Evolutionary conservation across 2,888 invertebrate species (phyloP).

Genomic region (Panzeria rudis): DNA sequence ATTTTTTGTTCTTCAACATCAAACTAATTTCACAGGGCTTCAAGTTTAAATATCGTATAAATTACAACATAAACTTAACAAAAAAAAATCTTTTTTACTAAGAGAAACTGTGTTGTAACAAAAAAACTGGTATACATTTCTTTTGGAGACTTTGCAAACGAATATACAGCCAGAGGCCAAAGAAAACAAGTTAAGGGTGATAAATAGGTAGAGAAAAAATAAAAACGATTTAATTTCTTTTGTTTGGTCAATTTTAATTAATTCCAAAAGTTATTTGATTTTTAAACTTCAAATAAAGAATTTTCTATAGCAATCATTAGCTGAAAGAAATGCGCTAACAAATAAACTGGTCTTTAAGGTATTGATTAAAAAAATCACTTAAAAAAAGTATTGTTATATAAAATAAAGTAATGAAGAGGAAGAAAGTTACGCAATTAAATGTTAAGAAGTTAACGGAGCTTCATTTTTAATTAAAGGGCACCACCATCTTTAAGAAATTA

Average conservation of each 20-base stretch:
- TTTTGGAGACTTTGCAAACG: not conserved
- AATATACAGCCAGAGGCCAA: constrained; percentile 1
- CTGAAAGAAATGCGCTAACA: not conserved
- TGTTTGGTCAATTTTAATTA: constrained; percentile 62
- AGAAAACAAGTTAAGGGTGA: not conserved
- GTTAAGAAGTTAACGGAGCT: constrained; percentile 41
- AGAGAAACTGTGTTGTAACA: not conserved
- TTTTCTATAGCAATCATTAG: constrained; percentile 12
- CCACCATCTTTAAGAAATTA: too few species aligned
- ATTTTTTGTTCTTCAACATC: not conserved
- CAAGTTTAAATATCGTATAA: constrained; percentile 29
- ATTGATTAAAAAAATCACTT: not conserved
- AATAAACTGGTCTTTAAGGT: not conserved
- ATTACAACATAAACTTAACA: constrained; percentile 19
- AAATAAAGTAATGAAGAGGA: not conserved
- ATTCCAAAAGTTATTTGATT: constrained; percentile 58
- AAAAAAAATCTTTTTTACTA: constrained; percentile 3
- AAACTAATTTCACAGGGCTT: constrained; percentile 26
- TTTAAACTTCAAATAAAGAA: constrained; percentile 45
- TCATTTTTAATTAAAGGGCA: constrained; percentile 9
- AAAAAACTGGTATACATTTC: not conserved
- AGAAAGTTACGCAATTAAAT: not conserved
- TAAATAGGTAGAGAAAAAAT: not conserved
- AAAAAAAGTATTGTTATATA: not conserved
- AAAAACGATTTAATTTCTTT: not conserved